Percentiles rank a stretch among this genome's conserved stretches.
Conservation (phyloP, 2,797 vertebrate species). For the Sebastes oblongus region DNA sequence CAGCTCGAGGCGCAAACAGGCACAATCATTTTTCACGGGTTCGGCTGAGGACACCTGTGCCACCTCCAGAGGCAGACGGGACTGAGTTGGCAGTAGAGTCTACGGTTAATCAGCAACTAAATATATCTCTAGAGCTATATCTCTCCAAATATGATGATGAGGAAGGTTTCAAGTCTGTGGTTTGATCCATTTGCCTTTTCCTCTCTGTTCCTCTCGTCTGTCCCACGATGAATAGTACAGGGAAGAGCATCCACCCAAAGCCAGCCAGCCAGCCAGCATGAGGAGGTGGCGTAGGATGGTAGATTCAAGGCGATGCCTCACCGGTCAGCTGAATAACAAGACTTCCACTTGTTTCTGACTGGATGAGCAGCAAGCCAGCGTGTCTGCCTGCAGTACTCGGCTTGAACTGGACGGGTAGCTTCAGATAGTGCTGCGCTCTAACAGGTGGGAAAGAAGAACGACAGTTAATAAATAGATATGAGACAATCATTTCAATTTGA, state of each 20-base stretch:
- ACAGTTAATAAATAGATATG: neutral
- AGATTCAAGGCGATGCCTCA: slow-evolving; percentile 83
- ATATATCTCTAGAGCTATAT: neutral
- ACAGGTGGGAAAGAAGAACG: neutral
- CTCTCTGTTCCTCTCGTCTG: slow-evolving; percentile 6
- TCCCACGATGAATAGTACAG: slow-evolving; percentile 24
- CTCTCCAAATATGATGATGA: slow-evolving; percentile 8
- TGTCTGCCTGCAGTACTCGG: slow-evolving; percentile 84
- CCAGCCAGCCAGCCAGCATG: slow-evolving; percentile 3
- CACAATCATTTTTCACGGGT: slow-evolving; percentile 24
- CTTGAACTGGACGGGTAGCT: slow-evolving; percentile 94
- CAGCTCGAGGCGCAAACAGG: slow-evolving; percentile 34
- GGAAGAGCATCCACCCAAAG: slow-evolving; percentile 18
- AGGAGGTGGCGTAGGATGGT: slow-evolving; percentile 26
- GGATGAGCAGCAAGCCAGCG: slow-evolving; percentile 84
- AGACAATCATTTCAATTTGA: neutral
- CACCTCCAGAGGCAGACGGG: slow-evolving; percentile 27
- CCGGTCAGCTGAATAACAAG: slow-evolving; percentile 87
- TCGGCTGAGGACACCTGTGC: slow-evolving; percentile 49
- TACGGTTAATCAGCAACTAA: slow-evolving; percentile 21
- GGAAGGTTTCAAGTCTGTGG: slow-evolving; percentile 5
- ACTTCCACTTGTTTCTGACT: slow-evolving; percentile 82
- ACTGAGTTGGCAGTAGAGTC: slow-evolving; percentile 17
- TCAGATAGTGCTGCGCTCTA: slow-evolving; percentile 94
- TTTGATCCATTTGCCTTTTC: slow-evolving; percentile 9